Percentiles rank a stretch among this genome's conserved stretches.
Conservation (phyloP, 2,797 vertebrate genomes). For the Falco rusticolus region DNA sequence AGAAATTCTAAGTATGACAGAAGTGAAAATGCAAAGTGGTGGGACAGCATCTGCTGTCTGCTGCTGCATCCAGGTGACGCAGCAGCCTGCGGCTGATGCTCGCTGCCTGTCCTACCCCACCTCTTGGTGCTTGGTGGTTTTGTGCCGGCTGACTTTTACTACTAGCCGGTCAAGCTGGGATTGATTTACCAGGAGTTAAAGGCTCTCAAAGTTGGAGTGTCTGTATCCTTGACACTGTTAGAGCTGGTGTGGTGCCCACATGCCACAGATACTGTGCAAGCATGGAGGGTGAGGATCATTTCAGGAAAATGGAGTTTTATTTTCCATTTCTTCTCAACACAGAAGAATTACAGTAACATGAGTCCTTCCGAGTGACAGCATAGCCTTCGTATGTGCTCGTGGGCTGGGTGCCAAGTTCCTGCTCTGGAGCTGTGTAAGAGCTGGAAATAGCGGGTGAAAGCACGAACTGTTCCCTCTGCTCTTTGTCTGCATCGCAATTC, state of each 20-base stretch:
- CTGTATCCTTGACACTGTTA: not conserved
- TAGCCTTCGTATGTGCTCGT: not conserved
- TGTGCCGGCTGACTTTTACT: not conserved
- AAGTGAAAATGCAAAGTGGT: not conserved
- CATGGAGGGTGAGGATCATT: not conserved
- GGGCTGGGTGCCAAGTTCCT: constrained; percentile 42
- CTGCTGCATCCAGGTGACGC: not conserved
- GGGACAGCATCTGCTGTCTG: not conserved
- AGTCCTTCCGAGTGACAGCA: constrained; percentile 4
- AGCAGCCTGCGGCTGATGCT: not conserved
- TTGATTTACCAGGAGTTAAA: constrained; percentile 15
- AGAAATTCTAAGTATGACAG: not conserved
- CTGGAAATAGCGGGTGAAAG: not conserved
- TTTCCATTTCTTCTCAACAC: constrained; percentile 17
- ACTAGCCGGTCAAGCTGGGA: not conserved
- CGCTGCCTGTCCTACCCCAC: not conserved
- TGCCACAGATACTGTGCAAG: not conserved
- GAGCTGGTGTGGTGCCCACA: not conserved
- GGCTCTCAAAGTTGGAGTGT: not conserved
- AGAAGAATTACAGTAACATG: constrained; percentile 12
- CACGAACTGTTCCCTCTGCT: constrained; percentile 6
- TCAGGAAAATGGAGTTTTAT: not conserved
- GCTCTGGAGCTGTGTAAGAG: not conserved
- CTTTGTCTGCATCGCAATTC: not conserved
- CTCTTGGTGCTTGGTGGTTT: rapidly evolving